Base-by-base conservation (phyloP, 2,888 invertebrate genomes). In the Cerastis rubricosa region DNA sequence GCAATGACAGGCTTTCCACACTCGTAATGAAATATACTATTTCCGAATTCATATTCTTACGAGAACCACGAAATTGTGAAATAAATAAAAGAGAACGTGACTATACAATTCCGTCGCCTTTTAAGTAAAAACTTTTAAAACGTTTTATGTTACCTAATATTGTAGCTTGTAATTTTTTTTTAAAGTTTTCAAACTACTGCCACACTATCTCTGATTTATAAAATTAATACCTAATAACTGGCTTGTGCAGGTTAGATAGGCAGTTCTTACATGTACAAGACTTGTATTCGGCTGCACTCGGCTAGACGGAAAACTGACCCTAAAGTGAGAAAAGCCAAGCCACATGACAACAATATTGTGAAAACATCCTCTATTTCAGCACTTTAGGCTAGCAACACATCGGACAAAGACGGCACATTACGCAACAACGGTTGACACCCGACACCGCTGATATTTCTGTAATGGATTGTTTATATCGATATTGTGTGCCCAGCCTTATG, bases 381-480 rank as follows among this genome's bases (percentile, higher is more conserved):
- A 19, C 11, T 35, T 68, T 57, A 45, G 22, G 45, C 51, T 68
- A 67, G 45, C 43, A n/a, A 40, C 61, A 69, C n/a, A 57, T 71
- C 3, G 19, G 22, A 43, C 74, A 64, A 69, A 63, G n/a, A 57
- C 74, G 51, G 25, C 45, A 57, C 45, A 64, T 64, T 47, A 67
- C 63, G 35, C 61, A 74, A 72, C 45, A 59, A 43, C 57, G 49
- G 73, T 63, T 69, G 64, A 64, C 71, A 78, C 63, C 51, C 59
- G 68, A 86, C 61, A 77, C 72, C 43, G 61, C 67, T 57, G 66
- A 68, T 77, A 78, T 78, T 74, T 68, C 29, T 47, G 68, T 83
- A 86, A 87, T 88, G 77, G 77, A 80, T 82, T 54, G 74, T 43
- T 70, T 71, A 51, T 66, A 57, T 76, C 72, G 35, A 79, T 64